Conservation (phyloP, 2,797 vertebrate species). For the Darevskia mixta region DNA sequence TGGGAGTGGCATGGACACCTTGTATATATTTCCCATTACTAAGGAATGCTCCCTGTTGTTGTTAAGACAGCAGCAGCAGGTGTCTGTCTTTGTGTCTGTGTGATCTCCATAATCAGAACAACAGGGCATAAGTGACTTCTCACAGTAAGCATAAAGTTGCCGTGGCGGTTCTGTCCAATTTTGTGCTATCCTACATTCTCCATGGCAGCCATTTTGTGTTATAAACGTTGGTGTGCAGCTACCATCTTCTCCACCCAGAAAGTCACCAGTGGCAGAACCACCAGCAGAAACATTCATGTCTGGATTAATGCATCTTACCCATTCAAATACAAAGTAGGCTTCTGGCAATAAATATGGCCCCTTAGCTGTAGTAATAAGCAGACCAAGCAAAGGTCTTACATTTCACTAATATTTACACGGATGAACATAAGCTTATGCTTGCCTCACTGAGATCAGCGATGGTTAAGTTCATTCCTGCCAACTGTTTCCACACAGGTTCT, state of each 20-base stretch:
- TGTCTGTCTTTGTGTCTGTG: too few relatives aligned
- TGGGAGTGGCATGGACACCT: too few relatives aligned
- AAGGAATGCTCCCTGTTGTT: too few relatives aligned
- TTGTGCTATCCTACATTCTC: too few relatives aligned
- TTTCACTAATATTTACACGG: not conserved
- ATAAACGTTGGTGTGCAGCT: not conserved
- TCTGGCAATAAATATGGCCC: not conserved
- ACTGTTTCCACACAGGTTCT: slow-evolving; percentile 98
- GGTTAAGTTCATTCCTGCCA: slow-evolving; percentile 98
- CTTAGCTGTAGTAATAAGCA: not conserved
- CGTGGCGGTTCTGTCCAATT: too few relatives aligned
- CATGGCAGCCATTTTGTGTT: too few relatives aligned
- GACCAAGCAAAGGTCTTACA: not conserved
- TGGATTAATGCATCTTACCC: not conserved
- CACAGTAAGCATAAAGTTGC: too few relatives aligned
- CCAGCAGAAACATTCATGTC: not conserved
- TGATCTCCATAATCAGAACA: too few relatives aligned
- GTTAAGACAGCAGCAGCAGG: too few relatives aligned
- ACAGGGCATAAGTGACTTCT: too few relatives aligned
- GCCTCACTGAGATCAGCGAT: slow-evolving; percentile 99
- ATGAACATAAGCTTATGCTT: slow-evolving; percentile 34
- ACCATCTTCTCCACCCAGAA: not conserved
- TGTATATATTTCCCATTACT: too few relatives aligned
- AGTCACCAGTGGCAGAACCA: not conserved
- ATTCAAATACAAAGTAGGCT: not conserved